Percentiles rank a stretch among this genome's conserved stretches.
Evolutionary conservation across 2,888 invertebrate species (phyloP).

Genomic region (Caenorhabditis virilis): DNA sequence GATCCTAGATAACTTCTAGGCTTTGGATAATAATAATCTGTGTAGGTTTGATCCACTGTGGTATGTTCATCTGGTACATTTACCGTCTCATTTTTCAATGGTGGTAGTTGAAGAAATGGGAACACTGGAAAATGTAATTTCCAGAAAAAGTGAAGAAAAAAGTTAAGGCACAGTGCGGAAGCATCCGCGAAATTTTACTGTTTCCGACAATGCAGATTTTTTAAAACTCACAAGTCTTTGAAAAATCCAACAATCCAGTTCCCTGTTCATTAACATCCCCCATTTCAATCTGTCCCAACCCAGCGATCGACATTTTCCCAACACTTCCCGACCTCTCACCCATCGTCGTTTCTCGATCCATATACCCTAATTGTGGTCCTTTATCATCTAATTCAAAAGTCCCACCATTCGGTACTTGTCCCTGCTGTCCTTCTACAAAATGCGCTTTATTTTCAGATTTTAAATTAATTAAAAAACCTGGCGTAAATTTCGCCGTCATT

Average conservation of each 20-base stretch:
- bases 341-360: conserved; percentile 51
- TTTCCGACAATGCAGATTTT: too few relatives aligned
- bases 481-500: conserved; percentile 52
- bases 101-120: conserved; percentile 51
- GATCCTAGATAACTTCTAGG: conserved; percentile 24
- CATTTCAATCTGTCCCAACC: conserved; percentile 38
- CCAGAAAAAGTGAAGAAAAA: not conserved
- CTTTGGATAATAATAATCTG: conserved; percentile 41
- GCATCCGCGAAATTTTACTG: too few relatives aligned
- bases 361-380: conserved; percentile 53
- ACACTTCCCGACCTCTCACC: conserved; percentile 36
- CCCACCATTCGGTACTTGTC: conserved; percentile 47
- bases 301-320: conserved; percentile 38
- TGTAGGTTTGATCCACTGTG: conserved; percentile 40
- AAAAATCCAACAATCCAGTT: conserved; percentile 53
- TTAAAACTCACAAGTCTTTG: conserved; percentile 44
- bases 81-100: conserved; percentile 42
- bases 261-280: conserved; percentile 48
- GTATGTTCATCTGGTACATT: conserved; percentile 22
- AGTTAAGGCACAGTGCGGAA: too few relatives aligned
- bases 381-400: conserved; percentile 48
- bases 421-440: conserved; percentile 19
- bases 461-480: conserved; percentile 14
- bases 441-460: too few relatives aligned
- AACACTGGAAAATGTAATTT: conserved; percentile 34